phyloP scores from a whole-genome alignment of 1,140 invertebrate genomes.

The Bombus soroeensis region DNA sequence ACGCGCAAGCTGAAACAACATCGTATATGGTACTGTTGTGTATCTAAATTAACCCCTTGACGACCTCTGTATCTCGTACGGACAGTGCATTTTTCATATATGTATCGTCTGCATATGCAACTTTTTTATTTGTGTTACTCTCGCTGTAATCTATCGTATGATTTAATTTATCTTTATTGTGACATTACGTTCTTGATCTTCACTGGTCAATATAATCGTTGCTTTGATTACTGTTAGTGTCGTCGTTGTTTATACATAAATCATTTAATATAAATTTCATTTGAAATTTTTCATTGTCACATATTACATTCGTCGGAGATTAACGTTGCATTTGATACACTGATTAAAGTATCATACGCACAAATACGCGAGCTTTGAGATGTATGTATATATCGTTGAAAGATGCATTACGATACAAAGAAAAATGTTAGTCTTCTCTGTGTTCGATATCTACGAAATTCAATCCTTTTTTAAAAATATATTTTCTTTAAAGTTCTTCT shows the following conservation, averaged over 20 bases:
- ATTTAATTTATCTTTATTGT: background rate
- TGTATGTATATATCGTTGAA: too few relatives aligned
- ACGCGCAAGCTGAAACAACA: background rate
- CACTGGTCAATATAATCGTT: background rate
- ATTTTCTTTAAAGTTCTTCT: too few relatives aligned
- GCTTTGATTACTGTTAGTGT: background rate
- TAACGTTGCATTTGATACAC: too few relatives aligned
- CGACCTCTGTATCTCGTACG: slow-evolving; percentile 4
- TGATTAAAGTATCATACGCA: too few relatives aligned
- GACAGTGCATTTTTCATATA: slow-evolving; percentile 10
- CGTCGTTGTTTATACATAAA: background rate
- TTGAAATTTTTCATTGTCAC: too few relatives aligned
- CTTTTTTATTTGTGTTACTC: background rate
- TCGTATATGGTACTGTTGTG: background rate
- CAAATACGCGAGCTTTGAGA: too few relatives aligned
- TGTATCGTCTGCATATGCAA: background rate
- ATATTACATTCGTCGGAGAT: too few relatives aligned
- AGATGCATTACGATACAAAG: too few relatives aligned
- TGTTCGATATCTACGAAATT: too few relatives aligned
- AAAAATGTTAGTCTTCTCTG: too few relatives aligned
- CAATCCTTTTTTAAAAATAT: too few relatives aligned
- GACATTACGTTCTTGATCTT: background rate
- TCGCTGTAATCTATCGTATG: background rate
- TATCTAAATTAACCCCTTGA: slow-evolving; percentile 25
- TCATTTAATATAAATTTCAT: background rate